Base-by-base conservation (phyloP, 2,888 invertebrate species). In the Leptinotarsa juncta region DNA sequence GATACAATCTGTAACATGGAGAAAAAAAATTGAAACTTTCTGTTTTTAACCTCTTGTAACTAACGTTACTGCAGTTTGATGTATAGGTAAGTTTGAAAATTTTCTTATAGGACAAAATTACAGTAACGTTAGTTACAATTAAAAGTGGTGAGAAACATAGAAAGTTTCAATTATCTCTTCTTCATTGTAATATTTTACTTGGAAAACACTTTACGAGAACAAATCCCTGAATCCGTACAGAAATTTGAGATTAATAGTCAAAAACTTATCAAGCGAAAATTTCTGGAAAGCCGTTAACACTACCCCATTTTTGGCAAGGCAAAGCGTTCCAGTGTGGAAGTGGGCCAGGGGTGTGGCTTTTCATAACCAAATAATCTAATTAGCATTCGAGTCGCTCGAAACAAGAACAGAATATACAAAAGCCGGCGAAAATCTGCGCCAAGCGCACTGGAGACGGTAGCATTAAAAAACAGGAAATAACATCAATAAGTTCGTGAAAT, bases 311-410 rank as follows among this genome's bases (percentile, higher is more conserved):
- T 62, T n/a, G 32, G 26, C 32, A 67, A 23, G 32, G 26, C 32
- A 67, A 23, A 10, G 53, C 26, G 48, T 68, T 7, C 32, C 60
- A 62, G 42, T 18, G 48, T 48, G 23, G 3, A 67, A n/a, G 26
- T 66, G 51, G 49, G 57, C 18, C 18, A 60, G 49, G 20, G 49
- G 50, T 51, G 67, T 23, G n/a, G 49, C 23, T 20, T 62, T 72
- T 60, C 26, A 67, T 72, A 70, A 65, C 55, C 20, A 69, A 65
- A 72, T 72, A 72, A 55, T 55, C 68, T 70, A 55, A 69, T 73
- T 73, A 73, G 65, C 68, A 73, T 73, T 73, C 73, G 57, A 26
- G 50, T 16, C 69, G 66, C 49, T 69, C 20, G n/a, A 42, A 65
- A 65, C 48, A 65, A 57, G 57, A 57, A 23, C 57, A 57, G 57